A percentile compares a stretch with the other conserved stretches of the same genome.
Conservation (phyloP, 2,888 invertebrate species). For the Graphium colonna region DNA sequence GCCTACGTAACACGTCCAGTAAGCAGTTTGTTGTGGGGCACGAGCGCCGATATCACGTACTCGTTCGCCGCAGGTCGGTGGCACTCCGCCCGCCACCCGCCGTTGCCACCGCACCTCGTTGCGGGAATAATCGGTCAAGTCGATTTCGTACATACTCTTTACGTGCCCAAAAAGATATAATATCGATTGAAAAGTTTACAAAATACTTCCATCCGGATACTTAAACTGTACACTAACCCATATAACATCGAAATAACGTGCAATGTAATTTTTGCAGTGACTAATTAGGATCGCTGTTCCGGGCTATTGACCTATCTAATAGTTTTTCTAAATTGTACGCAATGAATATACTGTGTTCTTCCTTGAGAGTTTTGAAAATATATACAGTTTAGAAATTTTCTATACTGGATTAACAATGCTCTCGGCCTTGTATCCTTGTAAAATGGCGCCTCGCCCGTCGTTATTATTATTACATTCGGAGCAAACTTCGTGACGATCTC, state of each 20-base stretch:
- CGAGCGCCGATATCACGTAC: slow-evolving; percentile 75
- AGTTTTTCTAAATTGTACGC: background rate
- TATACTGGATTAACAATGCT: slow-evolving; percentile 58
- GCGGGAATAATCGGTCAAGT: slow-evolving; percentile 74
- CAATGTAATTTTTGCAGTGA: background rate
- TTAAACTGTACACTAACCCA: background rate
- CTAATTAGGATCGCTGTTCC: slow-evolving; percentile 48
- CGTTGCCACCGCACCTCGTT: slow-evolving; percentile 63
- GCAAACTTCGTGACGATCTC: slow-evolving; percentile 79
- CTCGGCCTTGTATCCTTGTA: slow-evolving; percentile 77
- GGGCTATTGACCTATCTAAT: slow-evolving; percentile 71
- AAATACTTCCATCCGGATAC: background rate
- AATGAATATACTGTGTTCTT: background rate
- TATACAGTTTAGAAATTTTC: slow-evolving; percentile 34
- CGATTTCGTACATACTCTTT: slow-evolving; percentile 43
- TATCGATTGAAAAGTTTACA: slow-evolving; percentile 3
- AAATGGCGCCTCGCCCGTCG: slow-evolving; percentile 74
- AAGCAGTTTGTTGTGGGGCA: slow-evolving; percentile 79
- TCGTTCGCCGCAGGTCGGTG: slow-evolving; percentile 66
- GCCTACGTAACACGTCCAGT: slow-evolving; percentile 77
- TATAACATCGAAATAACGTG: background rate
- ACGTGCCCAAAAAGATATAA: slow-evolving; percentile 10
- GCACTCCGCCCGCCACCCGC: slow-evolving; percentile 62
- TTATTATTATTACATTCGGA: slow-evolving; percentile 75
- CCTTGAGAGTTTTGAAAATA: background rate